These are phyloP conservation scores for Phasia obesa DNA, from an alignment of 2,888 invertebrate species.

Conservation along the genomic window DNA sequence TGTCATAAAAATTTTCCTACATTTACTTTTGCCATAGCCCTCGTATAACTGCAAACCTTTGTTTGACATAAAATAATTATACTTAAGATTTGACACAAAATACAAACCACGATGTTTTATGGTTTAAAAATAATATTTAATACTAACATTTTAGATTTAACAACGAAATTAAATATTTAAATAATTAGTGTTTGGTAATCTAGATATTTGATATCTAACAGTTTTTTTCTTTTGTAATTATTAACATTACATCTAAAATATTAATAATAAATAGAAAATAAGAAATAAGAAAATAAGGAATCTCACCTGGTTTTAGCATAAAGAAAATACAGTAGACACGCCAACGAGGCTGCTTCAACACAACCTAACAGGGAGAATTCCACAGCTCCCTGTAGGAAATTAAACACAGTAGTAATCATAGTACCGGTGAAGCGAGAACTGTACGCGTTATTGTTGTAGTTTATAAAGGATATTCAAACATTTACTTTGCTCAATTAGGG, in stretches of 20 bases:
- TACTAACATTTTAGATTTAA: slow-evolving; percentile 5
- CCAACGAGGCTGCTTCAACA: slow-evolving; percentile 80
- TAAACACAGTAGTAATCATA: slow-evolving; percentile 77
- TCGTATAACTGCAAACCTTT: neutral
- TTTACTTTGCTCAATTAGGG: slow-evolving; percentile 8
- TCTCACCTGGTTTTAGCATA: slow-evolving; percentile 81
- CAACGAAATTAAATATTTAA: slow-evolving; percentile 42
- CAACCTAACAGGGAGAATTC: slow-evolving; percentile 78
- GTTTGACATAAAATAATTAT: neutral
- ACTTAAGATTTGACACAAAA: slow-evolving; percentile 18
- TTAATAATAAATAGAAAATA: slow-evolving; percentile 3
- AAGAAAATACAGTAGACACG: slow-evolving; percentile 80
- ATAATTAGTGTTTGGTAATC: neutral
- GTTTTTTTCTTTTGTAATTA: neutral
- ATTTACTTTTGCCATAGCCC: neutral
- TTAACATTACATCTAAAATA: neutral
- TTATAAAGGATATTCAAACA: slow-evolving; percentile 28
- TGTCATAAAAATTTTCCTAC: too few relatives aligned
- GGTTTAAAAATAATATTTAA: slow-evolving; percentile 41
- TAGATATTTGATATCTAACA: neutral
- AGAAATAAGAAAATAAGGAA: neutral
- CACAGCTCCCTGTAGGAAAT: slow-evolving; percentile 77
- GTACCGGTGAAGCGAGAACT: neutral
- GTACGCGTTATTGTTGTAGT: neutral
- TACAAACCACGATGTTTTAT: slow-evolving; percentile 29